These are phyloP conservation scores for Pantherophis guttatus DNA, from an alignment of 2,113 vertebrate genomes.

Conservation along the genomic window DNA sequence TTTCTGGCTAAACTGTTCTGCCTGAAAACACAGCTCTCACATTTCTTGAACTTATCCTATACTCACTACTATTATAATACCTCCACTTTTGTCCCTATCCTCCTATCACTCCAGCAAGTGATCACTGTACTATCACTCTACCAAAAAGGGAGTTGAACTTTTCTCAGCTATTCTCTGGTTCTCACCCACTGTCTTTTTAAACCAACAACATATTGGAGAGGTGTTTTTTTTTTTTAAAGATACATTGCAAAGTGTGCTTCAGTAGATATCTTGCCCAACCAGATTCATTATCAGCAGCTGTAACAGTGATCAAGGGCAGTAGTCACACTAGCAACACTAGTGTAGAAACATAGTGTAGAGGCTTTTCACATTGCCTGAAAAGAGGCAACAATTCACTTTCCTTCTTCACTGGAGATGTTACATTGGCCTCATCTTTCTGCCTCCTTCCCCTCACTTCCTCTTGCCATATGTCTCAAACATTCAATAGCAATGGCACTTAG, in stretches of 20 bases:
- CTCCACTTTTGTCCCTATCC: background rate
- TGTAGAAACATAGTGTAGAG: background rate
- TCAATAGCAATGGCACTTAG: background rate
- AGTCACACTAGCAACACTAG: background rate
- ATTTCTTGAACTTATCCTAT: background rate
- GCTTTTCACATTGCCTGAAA: background rate
- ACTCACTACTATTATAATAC: background rate
- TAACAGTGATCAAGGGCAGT: background rate
- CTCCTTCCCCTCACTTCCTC: background rate
- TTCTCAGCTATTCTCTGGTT: background rate
- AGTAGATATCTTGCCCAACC: background rate
- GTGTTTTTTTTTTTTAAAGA: background rate
- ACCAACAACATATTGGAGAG: background rate
- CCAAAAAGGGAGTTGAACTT: background rate
- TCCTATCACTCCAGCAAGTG: background rate
- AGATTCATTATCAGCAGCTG: background rate
- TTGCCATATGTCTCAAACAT: background rate
- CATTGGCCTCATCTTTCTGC: background rate
- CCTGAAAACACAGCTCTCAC: background rate
- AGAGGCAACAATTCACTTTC: background rate
- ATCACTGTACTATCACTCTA: background rate
- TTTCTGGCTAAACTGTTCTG: background rate
- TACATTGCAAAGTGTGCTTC: background rate
- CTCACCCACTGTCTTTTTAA: background rate
- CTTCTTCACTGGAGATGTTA: background rate